Evolutionary conservation across 2,888 invertebrate genomes (phyloP).

Genomic region (Lasioglossum vierecki): DNA sequence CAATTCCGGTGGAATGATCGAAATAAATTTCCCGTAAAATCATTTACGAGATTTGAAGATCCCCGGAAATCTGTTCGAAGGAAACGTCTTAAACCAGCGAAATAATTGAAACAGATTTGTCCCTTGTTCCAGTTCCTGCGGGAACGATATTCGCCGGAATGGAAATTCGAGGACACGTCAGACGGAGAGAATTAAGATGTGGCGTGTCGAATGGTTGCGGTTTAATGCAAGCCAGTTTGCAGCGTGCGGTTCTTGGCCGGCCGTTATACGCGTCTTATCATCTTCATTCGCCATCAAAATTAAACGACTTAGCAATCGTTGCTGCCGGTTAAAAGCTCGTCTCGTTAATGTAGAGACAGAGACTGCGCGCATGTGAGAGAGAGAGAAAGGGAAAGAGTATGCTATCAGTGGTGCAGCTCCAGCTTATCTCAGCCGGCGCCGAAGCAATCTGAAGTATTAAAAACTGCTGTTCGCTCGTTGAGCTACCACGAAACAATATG

Average conservation of each 20-base stretch:
- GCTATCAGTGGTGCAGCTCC: background rate
- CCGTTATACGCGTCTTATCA: background rate
- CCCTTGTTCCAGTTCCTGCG: background rate
- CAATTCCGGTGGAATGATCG: background rate
- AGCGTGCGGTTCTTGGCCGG: background rate
- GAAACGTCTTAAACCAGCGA: background rate
- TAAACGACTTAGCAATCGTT: slow-evolving; percentile 41
- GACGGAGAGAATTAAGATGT: background rate
- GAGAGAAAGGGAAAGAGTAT: background rate
- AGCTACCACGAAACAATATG: slow-evolving; percentile 28
- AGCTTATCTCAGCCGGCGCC: slow-evolving; percentile 38
- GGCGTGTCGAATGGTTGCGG: background rate
- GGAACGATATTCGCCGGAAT: background rate
- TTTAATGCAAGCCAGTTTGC: background rate
- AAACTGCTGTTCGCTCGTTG: slow-evolving; percentile 31
- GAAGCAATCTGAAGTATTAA: slow-evolving; percentile 48
- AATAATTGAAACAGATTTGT: background rate
- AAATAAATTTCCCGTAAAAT: slow-evolving; percentile 8
- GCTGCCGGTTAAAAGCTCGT: slow-evolving; percentile 1
- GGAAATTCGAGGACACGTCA: background rate
- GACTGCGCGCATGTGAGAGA: background rate
- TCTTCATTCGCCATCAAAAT: slow-evolving; percentile 13
- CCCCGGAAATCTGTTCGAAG: background rate
- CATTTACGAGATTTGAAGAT: background rate
- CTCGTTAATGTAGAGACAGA: slow-evolving; percentile 17